A percentile compares a stretch with the other conserved stretches of the same genome.
These are phyloP conservation scores for Puffinus mauretanicus DNA, from an alignment of 2,113 vertebrate species.

Conservation along the genomic window DNA sequence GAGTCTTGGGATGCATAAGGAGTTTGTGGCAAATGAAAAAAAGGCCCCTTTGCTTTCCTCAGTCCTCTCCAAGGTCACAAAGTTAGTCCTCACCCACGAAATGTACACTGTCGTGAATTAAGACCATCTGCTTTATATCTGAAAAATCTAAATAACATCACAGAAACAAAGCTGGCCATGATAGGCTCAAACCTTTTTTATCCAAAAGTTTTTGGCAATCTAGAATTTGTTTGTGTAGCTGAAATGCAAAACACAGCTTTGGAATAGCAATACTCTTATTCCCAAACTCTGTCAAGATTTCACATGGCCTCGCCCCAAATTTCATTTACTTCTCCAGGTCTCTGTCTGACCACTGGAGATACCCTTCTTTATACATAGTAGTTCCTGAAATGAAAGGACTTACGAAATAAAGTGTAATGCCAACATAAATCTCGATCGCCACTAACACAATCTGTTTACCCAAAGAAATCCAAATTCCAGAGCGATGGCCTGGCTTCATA, in stretches of 20 bases:
- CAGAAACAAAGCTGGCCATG: not conserved
- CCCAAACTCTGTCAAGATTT: not conserved
- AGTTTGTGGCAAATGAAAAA: not conserved
- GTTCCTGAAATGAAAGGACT: not conserved
- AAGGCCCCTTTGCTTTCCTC: not conserved
- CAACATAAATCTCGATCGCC: not conserved
- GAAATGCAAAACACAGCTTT: not conserved
- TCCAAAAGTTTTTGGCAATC: not conserved
- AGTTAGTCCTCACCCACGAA: not conserved
- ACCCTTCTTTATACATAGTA: not conserved
- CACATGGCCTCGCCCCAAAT: not conserved
- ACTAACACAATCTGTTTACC: not conserved
- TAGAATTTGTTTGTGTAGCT: not conserved
- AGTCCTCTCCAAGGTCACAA: not conserved
- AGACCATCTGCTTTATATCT: conserved; percentile 7
- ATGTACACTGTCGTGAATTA: not conserved
- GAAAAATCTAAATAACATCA: not conserved
- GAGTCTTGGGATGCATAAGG: not conserved
- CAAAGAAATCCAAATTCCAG: conserved; percentile 9
- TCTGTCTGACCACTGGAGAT: not conserved
- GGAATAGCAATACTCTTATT: not conserved
- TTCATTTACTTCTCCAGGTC: not conserved
- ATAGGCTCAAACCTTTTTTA: not conserved
- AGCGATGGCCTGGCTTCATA: not conserved
- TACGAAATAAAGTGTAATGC: not conserved